Base-by-base conservation (phyloP, 2,113 vertebrate genomes). In the Prochilodus magdalenae region DNA sequence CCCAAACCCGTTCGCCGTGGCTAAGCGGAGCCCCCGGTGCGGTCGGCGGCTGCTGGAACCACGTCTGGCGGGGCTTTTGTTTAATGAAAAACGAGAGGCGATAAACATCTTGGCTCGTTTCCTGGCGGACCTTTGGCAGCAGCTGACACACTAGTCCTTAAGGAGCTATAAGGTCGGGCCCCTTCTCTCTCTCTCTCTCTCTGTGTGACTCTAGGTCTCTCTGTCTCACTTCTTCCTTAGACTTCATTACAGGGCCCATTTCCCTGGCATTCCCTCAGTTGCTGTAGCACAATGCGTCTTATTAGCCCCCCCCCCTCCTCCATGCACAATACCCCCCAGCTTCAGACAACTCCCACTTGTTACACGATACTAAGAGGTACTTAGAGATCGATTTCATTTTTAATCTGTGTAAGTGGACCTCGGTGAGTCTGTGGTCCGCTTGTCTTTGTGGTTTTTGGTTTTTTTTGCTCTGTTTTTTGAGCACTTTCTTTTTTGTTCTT, bases 311-410 rank as follows among this genome's bases (percentile, higher is more conserved):
- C 57, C 49, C 87, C 77, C 79, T 53, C 49, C 44, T 36, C 18
- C 26, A 12, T 69, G 40, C 75, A 77, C 49, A 33, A 33, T 18
- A 33, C 33, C 80, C 83, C 73, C 63, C 63, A 83, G 75, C 83
- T 69, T 57, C 62, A 44, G 85, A 75, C 73, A 73, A 85, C 86
- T 84, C 78, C 83, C 62, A 67, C 75, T 79, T 47, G 90, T 90
- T 85, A 94, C 90, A 82, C 83, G 90, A 93, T 91, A 90, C 90
- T 88, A 88, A 78, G 80, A 92, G 82, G 88, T 89, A 91, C 91
- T 91, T 92, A 77, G 89, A 91, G 91, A 93, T 93, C 88, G 86
- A 92, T 94, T 92, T 92, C 89, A 90, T 93, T 93, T 93, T 89
- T 91, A 92, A 93, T 93, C 92, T 91, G 82, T 82, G 81, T 93